Evolutionary conservation across 2,888 invertebrate genomes (phyloP).

Genomic region (Dynastes hyllus): DNA sequence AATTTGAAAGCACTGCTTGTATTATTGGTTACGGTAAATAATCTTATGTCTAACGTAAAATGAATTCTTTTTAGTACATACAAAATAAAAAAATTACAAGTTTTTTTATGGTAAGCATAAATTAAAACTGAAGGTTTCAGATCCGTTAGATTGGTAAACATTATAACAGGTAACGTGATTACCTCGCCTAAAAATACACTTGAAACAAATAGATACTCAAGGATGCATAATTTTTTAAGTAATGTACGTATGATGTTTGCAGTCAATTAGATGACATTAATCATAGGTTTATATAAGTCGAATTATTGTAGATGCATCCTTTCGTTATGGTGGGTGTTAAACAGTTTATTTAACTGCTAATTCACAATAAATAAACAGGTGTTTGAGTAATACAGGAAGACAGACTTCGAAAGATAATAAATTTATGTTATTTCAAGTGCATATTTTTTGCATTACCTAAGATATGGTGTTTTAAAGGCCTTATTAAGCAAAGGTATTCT

Average conservation of each 20-base stretch:
- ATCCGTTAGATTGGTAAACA: constrained; percentile 19
- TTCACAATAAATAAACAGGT: background rate
- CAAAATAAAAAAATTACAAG: no score
- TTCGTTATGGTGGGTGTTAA: background rate
- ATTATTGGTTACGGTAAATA: no score
- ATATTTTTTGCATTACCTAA: no score
- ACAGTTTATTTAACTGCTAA: background rate
- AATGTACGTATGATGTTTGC: constrained; percentile 7
- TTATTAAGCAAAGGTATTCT: no score
- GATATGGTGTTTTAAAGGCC: no score
- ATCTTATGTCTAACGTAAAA: no score
- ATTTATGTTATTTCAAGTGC: no score
- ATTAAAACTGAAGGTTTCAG: constrained; percentile 17
- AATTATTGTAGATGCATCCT: no score
- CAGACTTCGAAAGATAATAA: no score
- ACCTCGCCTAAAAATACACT: constrained; percentile 4
- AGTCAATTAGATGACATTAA: background rate
- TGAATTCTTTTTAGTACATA: no score
- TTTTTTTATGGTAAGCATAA: background rate
- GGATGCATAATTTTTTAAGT: constrained; percentile 4
- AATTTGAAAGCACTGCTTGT: no score
- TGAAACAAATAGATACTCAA: constrained; percentile 2
- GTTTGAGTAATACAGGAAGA: no score
- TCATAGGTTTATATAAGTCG: background rate
- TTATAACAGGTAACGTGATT: background rate